These are phyloP conservation scores for Drosophila hydei DNA, from an alignment of 1,140 invertebrate genomes.

Conservation along the genomic window DNA sequence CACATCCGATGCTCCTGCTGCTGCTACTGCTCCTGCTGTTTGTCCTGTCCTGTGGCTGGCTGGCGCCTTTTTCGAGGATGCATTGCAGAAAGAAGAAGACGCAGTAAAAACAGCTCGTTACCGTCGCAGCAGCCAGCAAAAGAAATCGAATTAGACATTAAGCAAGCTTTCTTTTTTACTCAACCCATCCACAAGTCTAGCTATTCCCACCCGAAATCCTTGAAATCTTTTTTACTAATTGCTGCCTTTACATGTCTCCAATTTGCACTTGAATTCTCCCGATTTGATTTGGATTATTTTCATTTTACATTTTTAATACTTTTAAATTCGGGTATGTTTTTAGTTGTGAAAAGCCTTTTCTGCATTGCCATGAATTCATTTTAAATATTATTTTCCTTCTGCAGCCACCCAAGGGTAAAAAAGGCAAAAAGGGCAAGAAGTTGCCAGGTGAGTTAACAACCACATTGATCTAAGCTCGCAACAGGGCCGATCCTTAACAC, in stretches of 20 bases:
- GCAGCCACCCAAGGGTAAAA: constrained; percentile 74
- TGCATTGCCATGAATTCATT: neutral
- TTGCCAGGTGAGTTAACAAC: constrained; percentile 68
- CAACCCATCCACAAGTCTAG: too few relatives aligned
- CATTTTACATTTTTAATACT: neutral
- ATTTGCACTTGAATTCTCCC: neutral
- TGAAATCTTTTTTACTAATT: too few relatives aligned
- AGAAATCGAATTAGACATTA: constrained; percentile 65
- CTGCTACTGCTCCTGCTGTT: neutral
- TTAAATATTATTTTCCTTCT: constrained; percentile 4
- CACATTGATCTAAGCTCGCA: too few relatives aligned
- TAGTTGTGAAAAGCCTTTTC: neutral
- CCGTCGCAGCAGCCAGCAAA: neutral
- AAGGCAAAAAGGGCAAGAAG: constrained; percentile 79
- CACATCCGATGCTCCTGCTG: constrained; percentile 3
- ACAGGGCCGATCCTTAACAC: too few relatives aligned
- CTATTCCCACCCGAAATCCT: too few relatives aligned
- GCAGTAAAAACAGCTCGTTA: neutral
- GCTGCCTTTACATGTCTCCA: neutral
- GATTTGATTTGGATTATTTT: neutral
- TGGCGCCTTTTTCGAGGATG: constrained; percentile 15
- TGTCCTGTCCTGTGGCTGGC: constrained; percentile 14
- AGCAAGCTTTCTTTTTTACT: too few relatives aligned
- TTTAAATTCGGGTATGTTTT: neutral
- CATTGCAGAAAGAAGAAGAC: neutral